These are phyloP conservation scores for Muntiacus muntjak DNA, from an alignment of 2,113 vertebrate genomes.

Conservation along the genomic window DNA sequence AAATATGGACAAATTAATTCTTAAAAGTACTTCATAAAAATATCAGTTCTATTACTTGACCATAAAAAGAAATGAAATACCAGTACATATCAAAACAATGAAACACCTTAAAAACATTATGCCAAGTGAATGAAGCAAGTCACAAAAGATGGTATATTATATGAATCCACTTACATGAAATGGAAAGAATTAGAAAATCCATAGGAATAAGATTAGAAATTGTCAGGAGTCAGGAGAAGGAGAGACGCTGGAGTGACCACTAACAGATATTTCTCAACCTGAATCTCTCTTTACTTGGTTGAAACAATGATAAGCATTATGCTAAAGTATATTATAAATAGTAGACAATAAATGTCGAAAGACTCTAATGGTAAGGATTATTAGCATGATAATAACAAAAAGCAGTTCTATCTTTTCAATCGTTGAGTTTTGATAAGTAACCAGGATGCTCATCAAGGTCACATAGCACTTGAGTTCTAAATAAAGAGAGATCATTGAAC, in stretches of 20 bases:
- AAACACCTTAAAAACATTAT: background rate
- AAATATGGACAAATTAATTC: background rate
- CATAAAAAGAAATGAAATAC: background rate
- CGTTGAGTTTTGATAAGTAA: background rate
- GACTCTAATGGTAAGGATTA: background rate
- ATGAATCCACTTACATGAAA: background rate
- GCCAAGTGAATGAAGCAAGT: background rate
- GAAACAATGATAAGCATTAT: background rate
- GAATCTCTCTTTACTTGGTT: background rate
- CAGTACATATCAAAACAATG: background rate
- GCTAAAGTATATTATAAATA: background rate
- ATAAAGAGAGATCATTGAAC: background rate
- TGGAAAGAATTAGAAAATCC: background rate
- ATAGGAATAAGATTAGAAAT: background rate
- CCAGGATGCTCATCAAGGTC: background rate
- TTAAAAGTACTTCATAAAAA: background rate
- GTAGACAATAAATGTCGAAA: background rate
- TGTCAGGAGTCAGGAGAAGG: background rate
- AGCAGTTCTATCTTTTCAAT: background rate
- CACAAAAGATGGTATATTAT: background rate
- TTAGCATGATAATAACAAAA: background rate
- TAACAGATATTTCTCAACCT: background rate
- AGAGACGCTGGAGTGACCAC: background rate
- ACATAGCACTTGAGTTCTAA: background rate
- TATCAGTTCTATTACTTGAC: background rate